These are phyloP conservation scores for Pseudorasbora parva DNA, from an alignment of 2,113 vertebrate genomes.

Conservation along the genomic window DNA sequence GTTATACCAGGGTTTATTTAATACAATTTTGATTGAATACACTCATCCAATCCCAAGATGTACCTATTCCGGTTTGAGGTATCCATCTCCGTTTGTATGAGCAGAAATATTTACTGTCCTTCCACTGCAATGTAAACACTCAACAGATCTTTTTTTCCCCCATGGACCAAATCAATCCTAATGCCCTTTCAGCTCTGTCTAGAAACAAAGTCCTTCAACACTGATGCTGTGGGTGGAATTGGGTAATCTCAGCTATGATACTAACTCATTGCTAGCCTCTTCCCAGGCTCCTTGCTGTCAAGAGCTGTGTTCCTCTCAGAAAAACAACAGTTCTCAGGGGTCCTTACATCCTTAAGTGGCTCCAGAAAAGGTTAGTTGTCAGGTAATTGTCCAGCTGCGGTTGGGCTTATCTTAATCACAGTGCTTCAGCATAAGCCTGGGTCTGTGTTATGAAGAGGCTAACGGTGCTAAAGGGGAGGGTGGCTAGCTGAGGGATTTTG, in stretches of 20 bases:
- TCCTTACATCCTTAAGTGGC: constrained; percentile 75
- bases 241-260: constrained; percentile 75
- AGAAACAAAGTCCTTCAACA: constrained; percentile 68
- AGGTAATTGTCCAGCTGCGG: constrained; percentile 79
- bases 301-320: constrained; percentile 68
- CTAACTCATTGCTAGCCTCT: constrained; percentile 60
- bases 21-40: not conserved
- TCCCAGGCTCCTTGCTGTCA: constrained; percentile 57
- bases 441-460: constrained; percentile 69
- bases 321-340: constrained; percentile 72
- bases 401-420: constrained; percentile 76
- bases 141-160: not conserved
- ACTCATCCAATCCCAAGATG: not conserved
- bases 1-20: not conserved
- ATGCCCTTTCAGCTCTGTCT: constrained; percentile 67
- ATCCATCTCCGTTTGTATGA: not conserved
- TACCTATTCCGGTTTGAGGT: not conserved
- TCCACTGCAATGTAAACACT: constrained; percentile 28
- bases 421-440: constrained; percentile 68
- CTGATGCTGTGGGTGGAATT: constrained; percentile 72
- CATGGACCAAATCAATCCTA: constrained; percentile 27
- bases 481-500: constrained; percentile 34
- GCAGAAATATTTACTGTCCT: not conserved
- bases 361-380: constrained; percentile 78
- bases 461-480: constrained; percentile 55